Percentiles rank a stretch among this genome's conserved stretches.
phyloP scores from a whole-genome alignment of 2,888 invertebrate genomes.

The Aelia acuminata region DNA sequence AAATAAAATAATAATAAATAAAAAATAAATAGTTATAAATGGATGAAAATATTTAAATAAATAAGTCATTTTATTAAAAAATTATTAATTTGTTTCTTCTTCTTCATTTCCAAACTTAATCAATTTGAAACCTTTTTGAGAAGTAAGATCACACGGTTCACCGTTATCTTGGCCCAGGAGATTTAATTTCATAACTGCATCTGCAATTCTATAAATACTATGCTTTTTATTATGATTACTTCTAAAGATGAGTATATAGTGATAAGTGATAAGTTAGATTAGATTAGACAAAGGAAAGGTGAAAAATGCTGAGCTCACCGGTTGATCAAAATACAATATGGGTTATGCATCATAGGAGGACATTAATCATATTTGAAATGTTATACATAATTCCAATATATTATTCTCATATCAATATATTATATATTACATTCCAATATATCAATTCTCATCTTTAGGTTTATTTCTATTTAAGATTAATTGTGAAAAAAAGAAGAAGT shows the following conservation, averaged over 20 bases:
- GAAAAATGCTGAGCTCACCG: not conserved
- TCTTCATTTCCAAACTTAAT: not conserved
- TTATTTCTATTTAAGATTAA: too few species aligned
- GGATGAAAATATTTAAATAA: not conserved
- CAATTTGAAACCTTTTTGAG: not conserved
- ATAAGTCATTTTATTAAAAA: not conserved
- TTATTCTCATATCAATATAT: too few species aligned
- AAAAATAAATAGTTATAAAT: not conserved
- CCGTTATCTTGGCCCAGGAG: not conserved
- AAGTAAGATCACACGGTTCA: not conserved
- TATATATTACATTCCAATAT: too few species aligned
- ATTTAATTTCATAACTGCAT: not conserved
- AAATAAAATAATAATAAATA: not conserved
- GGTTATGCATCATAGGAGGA: too few species aligned
- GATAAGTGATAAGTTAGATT: not conserved
- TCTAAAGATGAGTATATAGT: not conserved
- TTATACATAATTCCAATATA: too few species aligned
- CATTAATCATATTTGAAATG: too few species aligned
- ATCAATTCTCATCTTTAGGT: too few species aligned
- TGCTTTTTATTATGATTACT: not conserved
- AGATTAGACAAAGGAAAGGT: not conserved
- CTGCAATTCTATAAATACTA: slow-evolving; percentile 15
- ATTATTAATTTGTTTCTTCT: not conserved
- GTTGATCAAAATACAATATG: not conserved
- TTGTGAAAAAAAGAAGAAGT: too few species aligned